Evolutionary conservation across 2,113 vertebrate genomes (phyloP), one percentile per base, ranked within the genome.

Genomic region (Chiloscyllium plagiosum): DNA sequence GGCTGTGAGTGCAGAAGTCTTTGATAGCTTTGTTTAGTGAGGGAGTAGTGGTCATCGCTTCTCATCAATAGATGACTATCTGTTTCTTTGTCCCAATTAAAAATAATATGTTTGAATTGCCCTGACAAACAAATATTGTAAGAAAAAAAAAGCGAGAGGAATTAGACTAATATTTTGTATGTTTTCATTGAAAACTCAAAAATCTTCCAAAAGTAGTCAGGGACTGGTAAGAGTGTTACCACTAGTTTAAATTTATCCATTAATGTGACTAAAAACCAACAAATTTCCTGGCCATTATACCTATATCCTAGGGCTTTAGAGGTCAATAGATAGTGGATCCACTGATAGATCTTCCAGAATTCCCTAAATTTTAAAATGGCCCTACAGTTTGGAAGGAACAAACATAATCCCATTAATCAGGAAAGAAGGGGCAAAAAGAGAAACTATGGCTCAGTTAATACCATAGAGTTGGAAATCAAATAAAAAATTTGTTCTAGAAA

Each of bases 1-100:
- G 97, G 99, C 99, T 96, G 99, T 99, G 96, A 99, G 99, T 98
- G 96, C 50, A 19, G 29, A 42, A n/a, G 29, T 96, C 12, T 50
- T 96, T 96, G 68, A 37, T 65, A 50, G 37, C 47, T 61, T 76
- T 87, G 17, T 94, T n/a, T 37, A 29, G 50, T 26, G 26, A 26
- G 1, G 26, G 12, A 89, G 86, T 52, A 89, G 52, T 52, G 26
- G 50, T 65, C 26, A 33, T 22, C 33, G 33, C 2, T 56, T 90
- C 52, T 90, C 26, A 33, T 10, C 29, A 90, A 15, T 12, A 12
- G 52, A 33, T 52, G 56, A 6, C 50, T 42, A 5, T 89, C 61
- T 90, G 61, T 33, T 52, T 61, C 4, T 29, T 61, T 65, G 52
- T 61, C 61, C 87, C 61, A 61, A 61, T 61, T 61, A 61, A 61